Evolutionary conservation across 2,888 invertebrate genomes (phyloP).

Genomic region (Hydriomena furcata): DNA sequence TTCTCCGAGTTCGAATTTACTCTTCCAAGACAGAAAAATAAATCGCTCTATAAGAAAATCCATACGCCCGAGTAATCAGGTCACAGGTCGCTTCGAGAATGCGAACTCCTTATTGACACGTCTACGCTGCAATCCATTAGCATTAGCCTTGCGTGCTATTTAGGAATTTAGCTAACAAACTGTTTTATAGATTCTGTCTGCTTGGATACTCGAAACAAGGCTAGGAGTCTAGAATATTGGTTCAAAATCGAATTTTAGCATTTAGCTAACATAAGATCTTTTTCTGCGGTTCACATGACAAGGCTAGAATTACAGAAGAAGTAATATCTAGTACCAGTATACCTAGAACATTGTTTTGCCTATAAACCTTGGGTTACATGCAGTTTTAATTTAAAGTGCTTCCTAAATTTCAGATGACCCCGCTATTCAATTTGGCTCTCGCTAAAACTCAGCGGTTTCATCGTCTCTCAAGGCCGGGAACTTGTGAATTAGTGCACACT

Average conservation of each 20-base stretch:
- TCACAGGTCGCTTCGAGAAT: conserved; percentile 65
- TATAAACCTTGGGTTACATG: conserved; percentile 26
- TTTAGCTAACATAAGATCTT: not conserved
- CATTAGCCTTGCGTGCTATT: conserved; percentile 75
- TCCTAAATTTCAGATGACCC: conserved; percentile 48
- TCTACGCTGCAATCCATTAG: conserved; percentile 65
- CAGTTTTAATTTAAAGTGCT: conserved; percentile 32
- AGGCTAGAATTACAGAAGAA: conserved; percentile 18
- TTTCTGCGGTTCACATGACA: not conserved
- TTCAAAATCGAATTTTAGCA: not conserved
- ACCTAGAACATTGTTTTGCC: conserved; percentile 12
- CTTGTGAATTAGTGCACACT: conserved; percentile 56
- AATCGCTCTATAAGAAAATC: conserved; percentile 28
- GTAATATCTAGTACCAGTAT: not conserved
- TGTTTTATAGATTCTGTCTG: conserved; percentile 48
- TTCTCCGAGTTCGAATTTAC: not conserved
- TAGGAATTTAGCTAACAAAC: conserved; percentile 52
- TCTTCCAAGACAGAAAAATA: conserved; percentile 15
- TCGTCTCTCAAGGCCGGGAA: conserved; percentile 54
- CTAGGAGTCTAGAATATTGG: conserved; percentile 11
- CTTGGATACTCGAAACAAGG: conserved; percentile 17
- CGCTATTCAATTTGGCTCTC: conserved; percentile 52
- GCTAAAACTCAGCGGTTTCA: conserved; percentile 53
- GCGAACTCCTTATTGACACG: conserved; percentile 68
- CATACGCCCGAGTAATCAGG: conserved; percentile 45